These are phyloP conservation scores for Vanessa tameamea DNA, from an alignment of 1,140 invertebrate species.

Conservation along the genomic window DNA sequence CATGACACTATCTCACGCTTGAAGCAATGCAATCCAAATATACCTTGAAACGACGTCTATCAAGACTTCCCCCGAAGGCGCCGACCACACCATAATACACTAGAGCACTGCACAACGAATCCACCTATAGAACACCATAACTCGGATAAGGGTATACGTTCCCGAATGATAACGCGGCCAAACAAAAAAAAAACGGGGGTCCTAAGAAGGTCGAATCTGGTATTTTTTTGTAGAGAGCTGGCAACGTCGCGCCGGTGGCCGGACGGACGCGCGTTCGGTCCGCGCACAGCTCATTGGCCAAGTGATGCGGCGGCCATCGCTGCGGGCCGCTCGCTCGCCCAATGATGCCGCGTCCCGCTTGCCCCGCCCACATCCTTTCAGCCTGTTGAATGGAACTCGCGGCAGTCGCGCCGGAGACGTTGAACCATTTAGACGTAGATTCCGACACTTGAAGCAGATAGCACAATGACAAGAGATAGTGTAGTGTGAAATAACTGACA, in stretches of 20 bases:
- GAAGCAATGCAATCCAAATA: slow-evolving; percentile 42
- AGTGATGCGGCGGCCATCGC: slow-evolving; percentile 75
- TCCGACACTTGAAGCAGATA: slow-evolving; percentile 13
- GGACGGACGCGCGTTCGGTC: slow-evolving; percentile 75
- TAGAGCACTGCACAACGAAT: slow-evolving; percentile 66
- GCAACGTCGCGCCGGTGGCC: slow-evolving; percentile 73
- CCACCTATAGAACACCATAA: slow-evolving; percentile 71
- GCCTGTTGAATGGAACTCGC: slow-evolving; percentile 68
- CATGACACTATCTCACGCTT: slow-evolving; percentile 45
- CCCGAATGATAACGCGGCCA: slow-evolving; percentile 77
- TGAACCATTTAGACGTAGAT: slow-evolving; percentile 35
- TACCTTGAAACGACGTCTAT: slow-evolving; percentile 76
- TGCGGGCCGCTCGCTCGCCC: slow-evolving; percentile 60
- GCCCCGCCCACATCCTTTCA: slow-evolving; percentile 74
- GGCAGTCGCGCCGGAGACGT: slow-evolving; percentile 59
- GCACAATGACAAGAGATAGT: slow-evolving; percentile 28
- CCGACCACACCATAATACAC: slow-evolving; percentile 78
- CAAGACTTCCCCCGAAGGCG: slow-evolving; percentile 73
- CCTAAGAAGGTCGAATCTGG: slow-evolving; percentile 79
- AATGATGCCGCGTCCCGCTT: slow-evolving; percentile 74
- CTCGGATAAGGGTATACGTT: slow-evolving; percentile 72
- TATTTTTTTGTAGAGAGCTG: slow-evolving; percentile 76
- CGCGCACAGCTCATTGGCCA: slow-evolving; percentile 74
- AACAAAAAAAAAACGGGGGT: slow-evolving; percentile 78
- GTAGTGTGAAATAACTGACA: slow-evolving; percentile 25